phyloP scores from a whole-genome alignment of 2,797 vertebrate species.

The Urophycis tenuis region DNA sequence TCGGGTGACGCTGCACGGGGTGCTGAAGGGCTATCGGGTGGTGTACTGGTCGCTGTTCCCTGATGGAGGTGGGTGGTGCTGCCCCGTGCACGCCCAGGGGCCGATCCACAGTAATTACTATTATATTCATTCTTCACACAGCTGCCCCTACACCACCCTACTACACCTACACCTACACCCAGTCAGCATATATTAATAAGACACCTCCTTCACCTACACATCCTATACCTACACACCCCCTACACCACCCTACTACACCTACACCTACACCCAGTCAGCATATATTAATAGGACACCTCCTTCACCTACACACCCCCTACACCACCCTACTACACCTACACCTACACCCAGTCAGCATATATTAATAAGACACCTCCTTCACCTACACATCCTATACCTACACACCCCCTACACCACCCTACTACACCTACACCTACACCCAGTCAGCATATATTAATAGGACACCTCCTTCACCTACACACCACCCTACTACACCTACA shows the following conservation, averaged over 20 bases:
- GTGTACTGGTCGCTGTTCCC: conserved; percentile 98
- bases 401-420: conserved; percentile 10
- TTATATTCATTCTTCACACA: conserved; percentile 28
- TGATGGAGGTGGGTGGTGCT: conserved; percentile 91
- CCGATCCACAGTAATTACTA: conserved; percentile 73
- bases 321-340: no score
- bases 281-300: no score
- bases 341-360: no score
- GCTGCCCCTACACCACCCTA: conserved; percentile 9
- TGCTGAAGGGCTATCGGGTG: conserved; percentile 91
- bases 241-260: background rate
- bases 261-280: conserved; percentile 6
- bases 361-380: no score
- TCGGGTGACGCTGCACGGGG: conserved; percentile 90
- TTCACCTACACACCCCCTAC: conserved; percentile 12
- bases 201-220: no score
- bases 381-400: background rate
- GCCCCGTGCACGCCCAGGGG: conserved; percentile 68
- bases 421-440: background rate
- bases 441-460: no score
- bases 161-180: conserved; percentile 1
- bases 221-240: conserved; percentile 9
- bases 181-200: no score
- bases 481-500: conserved; percentile 7
- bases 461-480: background rate